Conservation (phyloP, 1,140 invertebrate species). For the Leptopilina boulardi region DNA sequence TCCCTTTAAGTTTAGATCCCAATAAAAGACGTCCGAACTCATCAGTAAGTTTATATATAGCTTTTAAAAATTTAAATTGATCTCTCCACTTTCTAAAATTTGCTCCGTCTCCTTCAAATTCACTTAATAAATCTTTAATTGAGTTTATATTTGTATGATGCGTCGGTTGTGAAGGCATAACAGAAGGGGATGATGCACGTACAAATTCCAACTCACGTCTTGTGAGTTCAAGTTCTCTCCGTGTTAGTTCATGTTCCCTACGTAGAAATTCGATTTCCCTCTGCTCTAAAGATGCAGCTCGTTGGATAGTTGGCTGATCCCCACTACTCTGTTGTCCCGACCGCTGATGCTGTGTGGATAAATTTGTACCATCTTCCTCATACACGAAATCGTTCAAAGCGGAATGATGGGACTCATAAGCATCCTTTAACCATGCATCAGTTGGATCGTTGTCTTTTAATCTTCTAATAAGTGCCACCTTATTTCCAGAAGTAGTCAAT, state of each 20-base stretch:
- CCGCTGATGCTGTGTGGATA: too few species aligned
- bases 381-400: background rate
- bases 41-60: slow-evolving; percentile 37
- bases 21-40: slow-evolving; percentile 35
- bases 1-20: slow-evolving; percentile 43
- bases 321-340: background rate
- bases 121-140: too few species aligned
- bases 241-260: background rate
- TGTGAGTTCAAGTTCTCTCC: background rate
- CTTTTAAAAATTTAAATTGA: slow-evolving; percentile 18
- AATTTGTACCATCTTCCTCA: too few species aligned
- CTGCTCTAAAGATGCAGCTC: too few species aligned
- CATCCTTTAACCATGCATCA: background rate
- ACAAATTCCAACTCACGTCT: background rate
- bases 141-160: too few species aligned
- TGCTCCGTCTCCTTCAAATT: too few species aligned
- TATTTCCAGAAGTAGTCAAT: background rate
- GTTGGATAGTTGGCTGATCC: background rate
- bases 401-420: background rate
- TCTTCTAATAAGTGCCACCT: background rate
- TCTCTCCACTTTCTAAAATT: background rate
- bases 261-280: background rate
- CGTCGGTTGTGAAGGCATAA: too few species aligned
- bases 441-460: background rate
- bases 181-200: background rate